Conservation (phyloP, 2,113 vertebrate genomes). For the Rallus limicola region DNA sequence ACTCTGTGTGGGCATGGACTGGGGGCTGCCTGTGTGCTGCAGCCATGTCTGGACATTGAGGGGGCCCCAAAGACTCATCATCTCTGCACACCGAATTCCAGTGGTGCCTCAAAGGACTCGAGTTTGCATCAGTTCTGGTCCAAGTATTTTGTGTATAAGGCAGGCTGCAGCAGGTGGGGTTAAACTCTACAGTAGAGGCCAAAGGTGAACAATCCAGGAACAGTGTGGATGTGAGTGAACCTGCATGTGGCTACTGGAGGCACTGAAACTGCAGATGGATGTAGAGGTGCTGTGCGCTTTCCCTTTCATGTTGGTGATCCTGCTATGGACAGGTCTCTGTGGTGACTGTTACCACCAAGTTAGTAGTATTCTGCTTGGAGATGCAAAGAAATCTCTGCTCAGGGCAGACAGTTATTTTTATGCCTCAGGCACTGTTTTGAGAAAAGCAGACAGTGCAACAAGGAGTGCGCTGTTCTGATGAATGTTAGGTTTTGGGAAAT, state of each 20-base stretch:
- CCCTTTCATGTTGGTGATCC: neutral
- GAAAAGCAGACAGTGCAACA: neutral
- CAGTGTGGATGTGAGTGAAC: neutral
- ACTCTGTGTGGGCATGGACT: too few species aligned
- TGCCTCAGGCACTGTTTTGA: neutral
- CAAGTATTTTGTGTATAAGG: neutral
- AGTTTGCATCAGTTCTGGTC: rapidly evolving
- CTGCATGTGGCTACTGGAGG: neutral
- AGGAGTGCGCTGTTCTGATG: neutral
- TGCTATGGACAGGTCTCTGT: neutral
- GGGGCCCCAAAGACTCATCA: rapidly evolving
- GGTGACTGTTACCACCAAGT: neutral
- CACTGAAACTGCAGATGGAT: neutral
- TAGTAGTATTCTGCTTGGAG: neutral
- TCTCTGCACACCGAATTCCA: neutral
- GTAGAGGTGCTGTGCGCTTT: neutral
- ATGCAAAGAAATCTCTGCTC: neutral
- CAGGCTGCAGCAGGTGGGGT: neutral
- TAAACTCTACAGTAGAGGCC: neutral
- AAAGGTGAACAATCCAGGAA: neutral
- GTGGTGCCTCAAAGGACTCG: neutral
- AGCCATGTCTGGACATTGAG: neutral
- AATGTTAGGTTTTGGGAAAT: neutral
- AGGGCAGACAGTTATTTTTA: neutral
- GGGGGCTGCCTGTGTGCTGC: neutral